A percentile compares a stretch with the other conserved stretches of the same genome.
Conservation (phyloP, 1,140 invertebrate species). For the Amyelois transitella region DNA sequence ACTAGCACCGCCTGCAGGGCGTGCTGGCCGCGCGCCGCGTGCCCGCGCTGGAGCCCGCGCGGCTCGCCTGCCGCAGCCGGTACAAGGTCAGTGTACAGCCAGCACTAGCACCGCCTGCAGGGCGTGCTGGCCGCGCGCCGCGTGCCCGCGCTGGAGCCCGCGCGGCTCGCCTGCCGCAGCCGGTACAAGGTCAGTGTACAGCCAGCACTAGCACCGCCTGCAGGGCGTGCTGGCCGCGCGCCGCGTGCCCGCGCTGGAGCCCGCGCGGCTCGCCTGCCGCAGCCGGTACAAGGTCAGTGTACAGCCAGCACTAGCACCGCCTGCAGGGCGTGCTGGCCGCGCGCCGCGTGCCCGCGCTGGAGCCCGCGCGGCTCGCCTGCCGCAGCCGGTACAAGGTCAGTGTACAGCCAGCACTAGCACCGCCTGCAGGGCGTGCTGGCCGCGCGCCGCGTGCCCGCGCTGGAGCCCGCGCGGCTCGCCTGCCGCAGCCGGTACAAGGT, state of each 20-base stretch:
- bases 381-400: slow-evolving; percentile 94
- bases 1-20: slow-evolving; percentile 96
- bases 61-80: slow-evolving; percentile 93
- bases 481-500: slow-evolving; percentile 93
- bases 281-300: too few relatives aligned
- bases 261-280: slow-evolving; percentile 93
- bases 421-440: slow-evolving; percentile 91
- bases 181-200: too few relatives aligned
- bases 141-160: slow-evolving; percentile 89
- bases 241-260: slow-evolving; percentile 93
- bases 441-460: slow-evolving; percentile 91
- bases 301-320: slow-evolving; percentile 99
- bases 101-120: slow-evolving; percentile 95
- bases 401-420: too few relatives aligned
- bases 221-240: slow-evolving; percentile 90
- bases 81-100: slow-evolving; percentile 72
- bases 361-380: slow-evolving; percentile 91
- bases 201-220: slow-evolving; percentile 98
- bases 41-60: slow-evolving; percentile 87
- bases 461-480: slow-evolving; percentile 93
- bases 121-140: slow-evolving; percentile 92
- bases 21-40: slow-evolving; percentile 94
- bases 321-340: slow-evolving; percentile 90
- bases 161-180: slow-evolving; percentile 93
- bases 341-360: slow-evolving; percentile 93